Evolutionary conservation across 1,140 invertebrate genomes (phyloP), one percentile per base, ranked within the genome.

Genomic region (Pemphigus obesinymphae): DNA sequence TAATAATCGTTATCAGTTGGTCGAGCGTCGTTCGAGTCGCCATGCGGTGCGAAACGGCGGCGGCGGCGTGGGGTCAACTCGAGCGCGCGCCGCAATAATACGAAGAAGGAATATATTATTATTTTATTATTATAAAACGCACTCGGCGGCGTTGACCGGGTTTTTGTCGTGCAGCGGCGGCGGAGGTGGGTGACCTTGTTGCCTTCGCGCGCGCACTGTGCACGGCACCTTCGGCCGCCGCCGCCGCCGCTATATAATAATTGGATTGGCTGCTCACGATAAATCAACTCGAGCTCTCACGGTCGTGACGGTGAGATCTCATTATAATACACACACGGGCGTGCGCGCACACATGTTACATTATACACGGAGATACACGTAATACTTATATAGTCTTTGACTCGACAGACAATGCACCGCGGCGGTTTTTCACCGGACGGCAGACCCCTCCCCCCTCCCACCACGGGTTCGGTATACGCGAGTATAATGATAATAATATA

Each of bases 191-290:
- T 80, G 76, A 80, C 76, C 76, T 80, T 80, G 76, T 80, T 58
- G 76, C 55, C 55, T 43, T 48, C 48, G 45, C 48, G 17, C 73
- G 13, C 34, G 61, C 45, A 43, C 53, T 29, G 13, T 13, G 43
- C 45, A 45, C 55, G n/a, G 53, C 53, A 63, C 76, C 45, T 50
- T 48, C 70, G 10, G 43, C 43, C 55, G 55, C 55, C 55, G 13
- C 23, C 8, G 23, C 23, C 66, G 23, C 40, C 66, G 66, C n/a
- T 58, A 7, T 78, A 80, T 34, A 63, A 80, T 80, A 80, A 80
- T 80, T 80, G 76, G 76, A 63, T 80, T 80, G 75, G 48, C 29
- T n/a, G 75, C 75, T 78, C 76, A 63, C 76, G 76, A 80, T 80
- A 80, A 80, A 80, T 80, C 76, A 80, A 58, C 50, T 26, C 11